Percentiles rank a stretch among this genome's conserved stretches.
phyloP scores from a whole-genome alignment of 2,888 invertebrate species.

The Drosophila imparisetae region DNA sequence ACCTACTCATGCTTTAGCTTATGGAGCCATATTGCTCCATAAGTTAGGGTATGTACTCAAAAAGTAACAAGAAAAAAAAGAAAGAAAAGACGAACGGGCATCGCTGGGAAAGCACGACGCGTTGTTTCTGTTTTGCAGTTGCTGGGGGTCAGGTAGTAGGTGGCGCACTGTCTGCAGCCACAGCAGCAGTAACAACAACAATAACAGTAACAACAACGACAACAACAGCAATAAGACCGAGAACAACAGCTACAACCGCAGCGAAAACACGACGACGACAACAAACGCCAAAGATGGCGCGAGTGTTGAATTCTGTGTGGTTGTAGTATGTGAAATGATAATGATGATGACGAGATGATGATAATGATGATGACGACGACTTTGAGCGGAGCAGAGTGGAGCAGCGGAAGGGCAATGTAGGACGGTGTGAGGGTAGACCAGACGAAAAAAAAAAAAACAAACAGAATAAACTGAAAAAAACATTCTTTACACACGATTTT shows the following conservation, averaged over 20 bases:
- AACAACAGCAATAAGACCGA: neutral
- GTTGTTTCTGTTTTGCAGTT: constrained; percentile 38
- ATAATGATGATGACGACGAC: constrained; percentile 6
- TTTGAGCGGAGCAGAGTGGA: neutral
- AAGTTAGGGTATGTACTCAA: constrained; percentile 15
- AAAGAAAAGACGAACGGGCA: constrained; percentile 28
- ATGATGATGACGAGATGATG: constrained; percentile 10
- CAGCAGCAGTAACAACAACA: constrained; percentile 28
- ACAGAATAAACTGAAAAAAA: constrained; percentile 22
- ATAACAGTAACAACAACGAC: constrained; percentile 8
- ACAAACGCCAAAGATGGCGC: constrained; percentile 67
- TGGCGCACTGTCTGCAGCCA: constrained; percentile 68
- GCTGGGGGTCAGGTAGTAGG: constrained; percentile 63
- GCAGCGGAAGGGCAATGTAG: constrained; percentile 13
- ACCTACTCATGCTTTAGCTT: neutral
- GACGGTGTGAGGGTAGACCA: constrained; percentile 22
- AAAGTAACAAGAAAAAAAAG: neutral
- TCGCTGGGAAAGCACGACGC: constrained; percentile 23
- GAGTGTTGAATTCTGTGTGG: constrained; percentile 57
- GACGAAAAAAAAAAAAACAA: constrained; percentile 1
- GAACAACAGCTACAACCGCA: constrained; percentile 13
- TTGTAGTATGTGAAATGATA: constrained; percentile 39
- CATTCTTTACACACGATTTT: constrained; percentile 72
- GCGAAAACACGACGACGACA: constrained; percentile 48
- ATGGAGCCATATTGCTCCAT: neutral